A percentile compares a stretch with the other conserved stretches of the same genome.
Evolutionary conservation across 2,113 vertebrate genomes (phyloP).

Genomic region (Aleadryas rufinucha): DNA sequence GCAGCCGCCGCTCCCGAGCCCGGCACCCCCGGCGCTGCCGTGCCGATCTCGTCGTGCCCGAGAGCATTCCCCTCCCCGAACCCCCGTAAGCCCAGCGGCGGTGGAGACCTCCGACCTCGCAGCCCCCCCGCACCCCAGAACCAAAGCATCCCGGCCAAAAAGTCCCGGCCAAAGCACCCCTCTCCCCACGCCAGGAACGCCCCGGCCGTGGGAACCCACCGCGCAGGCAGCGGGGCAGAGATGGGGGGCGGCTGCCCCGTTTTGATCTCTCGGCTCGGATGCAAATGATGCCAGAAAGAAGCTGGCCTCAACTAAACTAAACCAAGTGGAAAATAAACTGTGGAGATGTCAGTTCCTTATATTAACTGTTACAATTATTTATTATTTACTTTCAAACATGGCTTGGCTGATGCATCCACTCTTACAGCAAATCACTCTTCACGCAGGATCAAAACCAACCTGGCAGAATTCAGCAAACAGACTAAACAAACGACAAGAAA

Average conservation of each 20-base stretch:
- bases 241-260: not conserved
- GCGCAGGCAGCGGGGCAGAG: not conserved
- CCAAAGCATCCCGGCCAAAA: too few species aligned
- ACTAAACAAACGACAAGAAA: constrained; percentile 3
- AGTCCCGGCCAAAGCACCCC: not conserved
- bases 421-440: not conserved
- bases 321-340: not conserved
- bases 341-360: not conserved
- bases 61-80: not conserved
- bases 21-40: not conserved
- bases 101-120: not conserved
- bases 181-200: not conserved
- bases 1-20: not conserved
- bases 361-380: constrained; percentile 25
- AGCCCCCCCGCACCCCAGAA: not conserved
- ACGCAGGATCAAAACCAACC: not conserved
- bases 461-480: not conserved
- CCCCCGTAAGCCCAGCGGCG: rapidly evolving
- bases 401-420: not conserved
- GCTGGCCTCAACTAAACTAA: not conserved
- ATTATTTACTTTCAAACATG: not conserved
- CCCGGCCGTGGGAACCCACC: not conserved
- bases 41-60: not conserved
- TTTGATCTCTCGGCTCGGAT: not conserved
- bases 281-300: not conserved